Evolutionary conservation across 2,113 vertebrate genomes (phyloP), one percentile per base, ranked within the genome.

Genomic region (Microcebus jonahi): DNA sequence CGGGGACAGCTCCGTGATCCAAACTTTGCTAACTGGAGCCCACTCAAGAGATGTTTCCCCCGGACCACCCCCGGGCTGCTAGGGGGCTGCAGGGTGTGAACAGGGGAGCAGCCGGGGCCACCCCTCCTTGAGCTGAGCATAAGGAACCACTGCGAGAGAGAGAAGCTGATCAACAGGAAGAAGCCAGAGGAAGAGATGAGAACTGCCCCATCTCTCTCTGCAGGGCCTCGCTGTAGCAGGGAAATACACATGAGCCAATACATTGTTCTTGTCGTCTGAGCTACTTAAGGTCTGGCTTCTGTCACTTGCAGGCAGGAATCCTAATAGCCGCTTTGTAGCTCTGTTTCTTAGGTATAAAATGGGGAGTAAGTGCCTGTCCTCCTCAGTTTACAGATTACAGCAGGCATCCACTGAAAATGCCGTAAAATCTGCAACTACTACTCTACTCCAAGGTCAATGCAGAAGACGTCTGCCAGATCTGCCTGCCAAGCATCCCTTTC

Each of bases 241-340:
- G n/a, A 59, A 71, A 31, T 3, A 48, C 0, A 61, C 12, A 0
- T 0, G 4, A 50, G 42, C 77, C 53, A 55, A 2, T 7, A 9
- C 57, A 53, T 25, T 10, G 31, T 42, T 57, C 77, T 39, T 71
- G 45, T 6, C 21, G 0, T 36, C n/a, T 6, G 12, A 79, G 75
- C 45, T 55, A 50, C 2, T 18, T 14, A 13, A 55, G 42, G 67
- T 39, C 73, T 86, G 86, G 39, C 20, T 86, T 63, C 92, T 31
- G 34, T 25, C 67, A 11, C 75, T 18, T 25, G 48, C n/a, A 13
- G 31, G 34, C 81, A 61, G 79, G 80, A 57, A 53, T 42, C 27
- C 70, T 45, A 15, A 90, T 57, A 63, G 3, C 48, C 5, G 11
- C 67, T 45, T 18, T 8, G 53, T 2, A 55, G 23, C 20, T 79